Percentiles rank a stretch among this genome's conserved stretches.
phyloP scores from a whole-genome alignment of 2,113 vertebrate genomes.

The Hystrix cristata region DNA sequence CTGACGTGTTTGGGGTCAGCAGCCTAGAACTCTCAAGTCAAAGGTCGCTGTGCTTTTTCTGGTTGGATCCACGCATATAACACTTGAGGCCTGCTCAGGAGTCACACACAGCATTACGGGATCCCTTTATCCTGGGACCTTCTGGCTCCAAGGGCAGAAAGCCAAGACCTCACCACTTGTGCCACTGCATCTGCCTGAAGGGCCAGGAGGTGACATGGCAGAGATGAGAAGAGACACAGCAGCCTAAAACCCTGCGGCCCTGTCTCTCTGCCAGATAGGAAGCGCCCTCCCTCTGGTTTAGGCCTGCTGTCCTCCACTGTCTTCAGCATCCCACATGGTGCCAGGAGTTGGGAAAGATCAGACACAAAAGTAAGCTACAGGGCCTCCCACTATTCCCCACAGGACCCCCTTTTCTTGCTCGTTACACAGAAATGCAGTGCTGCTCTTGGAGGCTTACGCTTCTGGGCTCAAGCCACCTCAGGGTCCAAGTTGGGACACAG shows the following conservation, averaged over 20 bases:
- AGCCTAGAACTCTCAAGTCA: neutral
- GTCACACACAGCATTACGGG: neutral
- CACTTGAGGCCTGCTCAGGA: neutral
- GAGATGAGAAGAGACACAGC: neutral
- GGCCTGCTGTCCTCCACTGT: neutral
- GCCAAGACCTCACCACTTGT: neutral
- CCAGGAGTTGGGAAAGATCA: neutral
- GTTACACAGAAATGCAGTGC: accelerated
- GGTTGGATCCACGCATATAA: neutral
- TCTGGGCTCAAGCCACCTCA: neutral
- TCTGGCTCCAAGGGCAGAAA: neutral
- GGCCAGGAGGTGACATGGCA: neutral
- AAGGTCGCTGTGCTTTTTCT: neutral
- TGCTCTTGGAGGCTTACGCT: neutral
- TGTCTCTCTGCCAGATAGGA: neutral
- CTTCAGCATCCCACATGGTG: neutral
- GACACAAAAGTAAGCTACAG: neutral
- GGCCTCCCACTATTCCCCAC: no score
- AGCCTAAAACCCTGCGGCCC: no score
- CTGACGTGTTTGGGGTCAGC: no score
- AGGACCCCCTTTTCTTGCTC: neutral
- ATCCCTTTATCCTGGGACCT: neutral
- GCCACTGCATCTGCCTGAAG: neutral
- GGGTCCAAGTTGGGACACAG: neutral
- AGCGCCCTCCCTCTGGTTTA: neutral